A percentile compares a stretch with the other conserved stretches of the same genome.
Evolutionary conservation across 2,797 vertebrate genomes (phyloP).

Genomic region (Glossophaga mutica): DNA sequence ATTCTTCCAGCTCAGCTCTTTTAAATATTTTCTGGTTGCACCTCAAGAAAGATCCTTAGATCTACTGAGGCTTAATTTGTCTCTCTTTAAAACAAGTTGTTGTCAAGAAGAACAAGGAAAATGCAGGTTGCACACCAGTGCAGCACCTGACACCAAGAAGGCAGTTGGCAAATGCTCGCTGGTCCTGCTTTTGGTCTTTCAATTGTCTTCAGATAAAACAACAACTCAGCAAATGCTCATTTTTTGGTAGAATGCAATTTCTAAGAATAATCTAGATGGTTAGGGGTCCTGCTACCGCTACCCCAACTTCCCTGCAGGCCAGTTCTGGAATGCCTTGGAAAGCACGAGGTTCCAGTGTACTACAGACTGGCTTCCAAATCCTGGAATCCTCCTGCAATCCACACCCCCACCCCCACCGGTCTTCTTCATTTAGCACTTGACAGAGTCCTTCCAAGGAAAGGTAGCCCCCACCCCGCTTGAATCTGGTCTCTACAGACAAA

Average conservation of each 20-base stretch:
- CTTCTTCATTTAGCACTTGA: not conserved
- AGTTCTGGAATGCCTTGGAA: not conserved
- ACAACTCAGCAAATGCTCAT: not conserved
- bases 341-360: accelerated
- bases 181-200: not conserved
- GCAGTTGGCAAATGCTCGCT: accelerated
- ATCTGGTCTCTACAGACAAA: not conserved
- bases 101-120: not conserved
- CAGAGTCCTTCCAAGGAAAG: not conserved
- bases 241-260: not conserved
- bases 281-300: not conserved
- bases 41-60: not conserved
- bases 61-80: not conserved
- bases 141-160: too few species aligned
- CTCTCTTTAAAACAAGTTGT: not conserved
- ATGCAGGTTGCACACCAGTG: accelerated
- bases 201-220: not conserved
- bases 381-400: not conserved
- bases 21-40: not conserved
- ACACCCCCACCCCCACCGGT: too few species aligned
- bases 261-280: not conserved
- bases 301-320: not conserved
- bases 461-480: accelerated
- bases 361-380: not conserved
- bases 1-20: not conserved